These are phyloP conservation scores for Anguilla obscura DNA, from an alignment of 2,797 vertebrate species.

Conservation along the genomic window DNA sequence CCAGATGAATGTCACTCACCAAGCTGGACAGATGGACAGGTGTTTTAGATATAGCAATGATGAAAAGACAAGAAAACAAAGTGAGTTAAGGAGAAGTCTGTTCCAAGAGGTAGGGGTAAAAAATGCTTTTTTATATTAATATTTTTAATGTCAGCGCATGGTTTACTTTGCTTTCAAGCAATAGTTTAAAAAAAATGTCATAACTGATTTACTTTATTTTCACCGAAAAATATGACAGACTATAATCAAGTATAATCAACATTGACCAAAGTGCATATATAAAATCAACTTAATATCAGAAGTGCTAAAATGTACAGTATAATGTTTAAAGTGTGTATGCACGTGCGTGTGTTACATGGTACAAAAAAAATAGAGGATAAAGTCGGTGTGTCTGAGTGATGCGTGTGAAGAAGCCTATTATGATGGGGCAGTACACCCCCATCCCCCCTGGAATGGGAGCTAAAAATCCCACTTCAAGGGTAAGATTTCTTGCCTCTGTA, in stretches of 20 bases:
- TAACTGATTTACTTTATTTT: background rate
- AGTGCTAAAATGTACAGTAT: slow-evolving; percentile 24
- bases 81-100: background rate
- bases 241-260: background rate
- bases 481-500: background rate
- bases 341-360: background rate
- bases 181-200: background rate
- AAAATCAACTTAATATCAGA: slow-evolving; percentile 40
- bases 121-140: background rate
- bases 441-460: background rate
- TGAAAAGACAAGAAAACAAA: background rate
- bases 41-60: background rate
- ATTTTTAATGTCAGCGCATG: background rate
- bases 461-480: background rate
- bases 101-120: background rate
- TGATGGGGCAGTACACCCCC: background rate
- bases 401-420: too few species aligned
- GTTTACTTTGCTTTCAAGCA: background rate
- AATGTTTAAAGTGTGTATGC: background rate
- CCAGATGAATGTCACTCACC: background rate
- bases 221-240: background rate
- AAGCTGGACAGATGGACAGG: background rate
- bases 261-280: slow-evolving; percentile 25
- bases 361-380: background rate
- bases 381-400: background rate